phyloP scores from a whole-genome alignment of 2,797 vertebrate species.

The Sarcoramphus papa region DNA sequence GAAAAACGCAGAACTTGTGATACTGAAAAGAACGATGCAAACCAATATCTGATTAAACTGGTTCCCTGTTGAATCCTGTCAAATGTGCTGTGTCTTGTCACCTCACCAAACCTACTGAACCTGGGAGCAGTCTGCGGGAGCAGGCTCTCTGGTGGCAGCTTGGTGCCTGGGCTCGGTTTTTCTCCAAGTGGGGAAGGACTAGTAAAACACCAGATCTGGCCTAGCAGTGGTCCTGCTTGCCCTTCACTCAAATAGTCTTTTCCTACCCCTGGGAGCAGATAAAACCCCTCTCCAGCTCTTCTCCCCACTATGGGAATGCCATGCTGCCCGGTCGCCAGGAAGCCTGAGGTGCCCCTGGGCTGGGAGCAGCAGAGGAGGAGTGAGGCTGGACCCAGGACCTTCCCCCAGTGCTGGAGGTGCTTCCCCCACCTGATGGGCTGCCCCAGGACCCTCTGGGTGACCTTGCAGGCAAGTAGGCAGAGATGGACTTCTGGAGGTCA shows the following conservation, averaged over 20 bases:
- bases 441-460: background rate
- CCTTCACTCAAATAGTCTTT: background rate
- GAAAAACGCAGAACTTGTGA: conserved; percentile 51
- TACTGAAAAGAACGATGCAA: conserved; percentile 32
- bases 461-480: background rate
- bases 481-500: background rate
- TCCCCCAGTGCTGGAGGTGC: background rate
- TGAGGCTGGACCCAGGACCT: background rate
- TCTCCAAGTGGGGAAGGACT: background rate
- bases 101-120: background rate
- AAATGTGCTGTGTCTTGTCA: conserved; percentile 11
- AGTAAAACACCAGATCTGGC: background rate
- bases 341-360: background rate
- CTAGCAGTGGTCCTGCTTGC: background rate
- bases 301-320: background rate
- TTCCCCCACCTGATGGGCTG: fast-evolving
- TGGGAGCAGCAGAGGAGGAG: background rate
- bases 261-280: background rate
- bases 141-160: background rate
- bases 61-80: conserved; percentile 50
- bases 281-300: background rate
- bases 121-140: background rate
- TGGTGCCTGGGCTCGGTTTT: background rate
- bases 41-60: conserved; percentile 60
- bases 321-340: fast-evolving